Conservation (phyloP, 2,888 invertebrate genomes). For the Atethmia centrago region DNA sequence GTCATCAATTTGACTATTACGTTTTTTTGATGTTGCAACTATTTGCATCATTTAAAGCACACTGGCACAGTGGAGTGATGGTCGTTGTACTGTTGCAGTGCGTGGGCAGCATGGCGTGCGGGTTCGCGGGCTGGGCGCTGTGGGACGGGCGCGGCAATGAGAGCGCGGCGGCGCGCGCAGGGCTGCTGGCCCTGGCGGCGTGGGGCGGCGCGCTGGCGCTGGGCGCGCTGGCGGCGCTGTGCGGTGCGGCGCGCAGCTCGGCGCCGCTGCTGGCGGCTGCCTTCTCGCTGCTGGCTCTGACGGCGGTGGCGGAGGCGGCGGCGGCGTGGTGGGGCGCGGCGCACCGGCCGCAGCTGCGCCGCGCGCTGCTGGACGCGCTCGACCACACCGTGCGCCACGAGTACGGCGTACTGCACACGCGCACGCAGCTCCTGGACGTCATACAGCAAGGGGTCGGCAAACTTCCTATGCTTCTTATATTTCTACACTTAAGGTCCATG, state of each 20-base stretch:
- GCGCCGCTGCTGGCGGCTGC: constrained; percentile 81
- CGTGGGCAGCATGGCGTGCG: constrained; percentile 79
- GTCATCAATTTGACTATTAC: neutral
- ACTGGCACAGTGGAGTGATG: constrained; percentile 1
- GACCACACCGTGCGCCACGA: constrained; percentile 78
- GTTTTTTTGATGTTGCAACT: neutral
- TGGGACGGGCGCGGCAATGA: constrained; percentile 82
- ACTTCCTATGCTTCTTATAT: neutral
- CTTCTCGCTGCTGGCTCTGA: constrained; percentile 82
- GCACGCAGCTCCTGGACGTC: constrained; percentile 82
- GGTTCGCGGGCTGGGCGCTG: constrained; percentile 83
- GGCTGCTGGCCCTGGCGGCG: constrained; percentile 78
- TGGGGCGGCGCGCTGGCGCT: constrained; percentile 81
- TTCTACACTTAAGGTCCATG: neutral
- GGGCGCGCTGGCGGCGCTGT: constrained; percentile 78
- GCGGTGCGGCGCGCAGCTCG: constrained; percentile 76
- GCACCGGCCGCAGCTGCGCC: constrained; percentile 80
- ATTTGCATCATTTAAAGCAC: neutral
- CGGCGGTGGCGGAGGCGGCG: constrained; percentile 82
- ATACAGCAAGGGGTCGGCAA: constrained; percentile 81
- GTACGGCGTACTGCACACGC: constrained; percentile 79
- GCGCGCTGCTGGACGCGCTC: constrained; percentile 75
- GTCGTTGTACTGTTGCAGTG: constrained; percentile 67
- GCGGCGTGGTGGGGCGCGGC: constrained; percentile 87
- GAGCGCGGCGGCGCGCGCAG: constrained; percentile 80